Base-by-base conservation (phyloP, 2,113 vertebrate species). In the Siniperca chuatsi region DNA sequence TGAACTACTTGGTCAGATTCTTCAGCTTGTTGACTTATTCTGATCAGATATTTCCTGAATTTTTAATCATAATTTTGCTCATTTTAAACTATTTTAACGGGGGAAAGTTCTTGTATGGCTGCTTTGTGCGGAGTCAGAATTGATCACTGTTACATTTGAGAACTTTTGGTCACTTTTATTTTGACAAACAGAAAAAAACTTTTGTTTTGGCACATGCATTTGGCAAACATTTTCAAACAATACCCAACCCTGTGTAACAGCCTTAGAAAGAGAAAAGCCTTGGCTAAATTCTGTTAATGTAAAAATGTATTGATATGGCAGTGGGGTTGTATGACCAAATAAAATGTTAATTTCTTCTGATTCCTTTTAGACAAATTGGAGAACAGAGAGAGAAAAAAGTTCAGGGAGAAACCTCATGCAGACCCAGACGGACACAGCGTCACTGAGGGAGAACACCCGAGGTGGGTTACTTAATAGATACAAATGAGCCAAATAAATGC, bases 391-490 rank as follows among this genome's bases (percentile, higher is more conserved):
- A 68, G 37, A 16, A 64, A 0, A 33, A 72, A 16, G 10, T 0
- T 78, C 11, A 16, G 9, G 65, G 78, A 84, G 66, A 61, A 64
- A 5, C 70, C 75, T 67, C 74, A 85, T 13, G 57, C 70, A 1
- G 84, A 88, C 3, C 73, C 66, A 3, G 75, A 60, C 0, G 61
- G 65, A 74, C 64, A n/a, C 2, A 5, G 1, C 0, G 4, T 68
- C 57, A 9, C 68, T 4, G 72, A 90, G 2, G 84, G n/a, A 8
- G 84, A 88, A 25, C 70, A 79, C 15, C 58, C 70, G 12, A 89
- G 85, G 92, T 90, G 83, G 65, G 87, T 72, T 44, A 25, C 12
- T 21, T 44, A n/a, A 40, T 18, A 6, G 1, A 40, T 21, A 9
- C 37, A 64, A n/a, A 25, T 35, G 18, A 40, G 35, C 16, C 42